Evolutionary conservation across 2,113 vertebrate species (phyloP).

Genomic region (Serilophus lunatus): DNA sequence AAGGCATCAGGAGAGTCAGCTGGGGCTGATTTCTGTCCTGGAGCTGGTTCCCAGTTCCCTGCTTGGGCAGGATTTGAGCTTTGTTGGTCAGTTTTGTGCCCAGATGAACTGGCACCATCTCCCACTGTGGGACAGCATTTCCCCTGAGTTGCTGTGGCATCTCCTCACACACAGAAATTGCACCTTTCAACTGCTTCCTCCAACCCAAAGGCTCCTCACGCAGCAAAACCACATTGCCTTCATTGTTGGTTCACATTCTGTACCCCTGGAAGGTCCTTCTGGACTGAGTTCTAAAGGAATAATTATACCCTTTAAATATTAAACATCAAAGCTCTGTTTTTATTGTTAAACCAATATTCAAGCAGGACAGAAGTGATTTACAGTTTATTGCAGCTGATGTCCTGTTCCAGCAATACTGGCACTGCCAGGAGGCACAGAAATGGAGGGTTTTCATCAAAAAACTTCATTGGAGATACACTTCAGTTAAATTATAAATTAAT

Average conservation of each 20-base stretch:
- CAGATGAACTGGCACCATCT: not conserved
- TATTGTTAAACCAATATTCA: constrained; percentile 28
- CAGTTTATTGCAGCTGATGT: constrained; percentile 20
- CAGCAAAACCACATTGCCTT: not conserved
- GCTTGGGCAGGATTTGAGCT: not conserved
- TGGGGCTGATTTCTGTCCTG: not conserved
- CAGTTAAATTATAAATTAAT: not conserved
- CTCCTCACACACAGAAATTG: not conserved
- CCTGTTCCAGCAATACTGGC: constrained; percentile 8
- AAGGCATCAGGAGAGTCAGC: not conserved
- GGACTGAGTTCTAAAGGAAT: not conserved
- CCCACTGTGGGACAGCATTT: not conserved
- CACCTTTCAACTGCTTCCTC: not conserved
- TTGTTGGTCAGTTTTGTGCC: not conserved
- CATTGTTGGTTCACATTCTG: not conserved
- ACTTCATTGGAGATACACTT: not conserved
- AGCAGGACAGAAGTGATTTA: constrained; percentile 10
- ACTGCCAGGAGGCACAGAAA: constrained; percentile 17
- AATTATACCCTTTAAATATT: constrained; percentile 49
- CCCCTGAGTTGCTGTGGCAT: not conserved
- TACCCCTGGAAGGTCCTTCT: not conserved
- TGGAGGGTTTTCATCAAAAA: constrained; percentile 32
- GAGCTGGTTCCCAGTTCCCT: not conserved
- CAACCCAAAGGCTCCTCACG: not conserved
- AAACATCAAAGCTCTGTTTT: constrained; percentile 12